Evolutionary conservation across 2,113 vertebrate genomes (phyloP).

Genomic region (Ancistrus triradiatus): DNA sequence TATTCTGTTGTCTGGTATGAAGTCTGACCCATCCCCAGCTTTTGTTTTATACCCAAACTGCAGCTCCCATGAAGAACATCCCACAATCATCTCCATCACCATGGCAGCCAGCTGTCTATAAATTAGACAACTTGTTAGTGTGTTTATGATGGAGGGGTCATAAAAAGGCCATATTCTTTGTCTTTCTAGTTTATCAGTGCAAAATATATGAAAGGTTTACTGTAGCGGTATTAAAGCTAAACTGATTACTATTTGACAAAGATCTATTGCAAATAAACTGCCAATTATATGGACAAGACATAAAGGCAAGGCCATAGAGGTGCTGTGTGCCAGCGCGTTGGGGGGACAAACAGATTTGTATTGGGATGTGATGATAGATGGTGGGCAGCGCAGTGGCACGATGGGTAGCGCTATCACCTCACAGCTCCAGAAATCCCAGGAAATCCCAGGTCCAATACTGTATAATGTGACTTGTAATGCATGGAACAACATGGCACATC

Average conservation of each 20-base stretch:
- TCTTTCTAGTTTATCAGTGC: slow-evolving; percentile 9
- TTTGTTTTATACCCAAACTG: slow-evolving; percentile 7
- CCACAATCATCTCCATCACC: neutral
- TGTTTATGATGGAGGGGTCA: slow-evolving; percentile 10
- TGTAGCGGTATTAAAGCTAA: neutral
- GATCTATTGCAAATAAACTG: neutral
- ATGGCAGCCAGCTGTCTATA: neutral
- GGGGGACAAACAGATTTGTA: too few species aligned
- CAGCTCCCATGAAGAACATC: neutral
- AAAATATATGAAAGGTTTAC: neutral
- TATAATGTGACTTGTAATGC: too few species aligned
- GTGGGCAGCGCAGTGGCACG: too few species aligned
- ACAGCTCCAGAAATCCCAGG: too few species aligned
- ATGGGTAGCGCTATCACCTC: too few species aligned
- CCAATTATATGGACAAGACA: too few species aligned
- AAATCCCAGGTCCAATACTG: too few species aligned
- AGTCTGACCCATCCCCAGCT: neutral
- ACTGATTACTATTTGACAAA: neutral
- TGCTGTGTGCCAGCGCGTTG: too few species aligned
- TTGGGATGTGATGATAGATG: too few species aligned
- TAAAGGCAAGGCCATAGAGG: too few species aligned
- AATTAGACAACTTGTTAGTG: neutral
- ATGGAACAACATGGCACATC: too few species aligned
- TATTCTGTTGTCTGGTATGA: neutral
- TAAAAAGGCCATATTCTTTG: slow-evolving; percentile 6